Evolutionary conservation across 2,113 vertebrate genomes (phyloP), one percentile per base, ranked within the genome.

Genomic region (Ascaphus truei): DNA sequence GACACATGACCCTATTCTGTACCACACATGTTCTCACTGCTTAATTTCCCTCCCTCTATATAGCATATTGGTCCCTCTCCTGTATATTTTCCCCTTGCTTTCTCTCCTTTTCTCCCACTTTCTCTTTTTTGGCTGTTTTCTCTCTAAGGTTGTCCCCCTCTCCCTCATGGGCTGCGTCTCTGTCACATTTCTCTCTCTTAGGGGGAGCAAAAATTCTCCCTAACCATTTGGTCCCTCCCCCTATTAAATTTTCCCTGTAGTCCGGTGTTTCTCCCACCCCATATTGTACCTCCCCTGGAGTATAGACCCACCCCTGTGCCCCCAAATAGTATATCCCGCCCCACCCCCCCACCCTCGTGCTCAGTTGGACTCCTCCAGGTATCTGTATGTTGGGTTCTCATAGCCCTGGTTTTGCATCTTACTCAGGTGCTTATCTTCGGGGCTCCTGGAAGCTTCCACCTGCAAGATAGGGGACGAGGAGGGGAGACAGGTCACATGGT

Each of bases 401-500:
- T 92, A 92, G 73, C 91, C 91, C 3, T 92, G 91, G 72, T 92
- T 92, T 76, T 92, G 91, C 91, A 92, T 92, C 86, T 92, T 92
- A 77, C 84, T 92, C 73, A 92, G 86, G 82, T 92, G 90, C 43
- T 89, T 81, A 73, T 92, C 91, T 57, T 92, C 91, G 7, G 91
- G 91, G 53, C 84, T 91, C 74, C 92, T 73, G 86, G 92, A 92
- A 48, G 91, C 90, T 77, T 92, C 91, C 23, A 92, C 90, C 89
- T 92, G 88, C 73, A 79, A 73, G 11, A 66, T 61, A 26, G n/a
- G n/a, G n/a, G 1, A 66, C 9, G 39, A 9, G 11, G 7, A 48
- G 20, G 30, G 36, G 23, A 2, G 29, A 22, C 33, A 59, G 13
- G n/a, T 3, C 20, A 33, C 7, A 60, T 9, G n/a, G 22, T 15